A percentile compares a stretch with the other conserved stretches of the same genome.
phyloP scores from a whole-genome alignment of 2,888 invertebrate genomes.

The Cryptus armator region DNA sequence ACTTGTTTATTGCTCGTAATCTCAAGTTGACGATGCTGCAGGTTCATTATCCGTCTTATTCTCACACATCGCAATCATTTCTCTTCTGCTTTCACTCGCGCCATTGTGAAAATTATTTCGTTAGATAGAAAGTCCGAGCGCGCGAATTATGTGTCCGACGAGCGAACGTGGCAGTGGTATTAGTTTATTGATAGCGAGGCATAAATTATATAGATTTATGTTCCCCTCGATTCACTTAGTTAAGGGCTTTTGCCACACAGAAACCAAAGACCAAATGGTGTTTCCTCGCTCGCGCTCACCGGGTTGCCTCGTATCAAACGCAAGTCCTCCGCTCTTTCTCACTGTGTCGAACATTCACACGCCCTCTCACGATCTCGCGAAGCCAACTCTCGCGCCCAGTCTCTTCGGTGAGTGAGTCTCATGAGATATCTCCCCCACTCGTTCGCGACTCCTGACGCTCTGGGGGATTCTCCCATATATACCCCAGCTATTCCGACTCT shows the following conservation, averaged over 20 bases:
- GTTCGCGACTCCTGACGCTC: not conserved
- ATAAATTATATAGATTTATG: constrained; percentile 63
- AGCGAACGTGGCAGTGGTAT: constrained; percentile 51
- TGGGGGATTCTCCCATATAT: not conserved
- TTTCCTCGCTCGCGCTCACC: constrained; percentile 45
- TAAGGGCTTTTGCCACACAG: constrained; percentile 55
- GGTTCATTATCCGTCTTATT: constrained; percentile 6
- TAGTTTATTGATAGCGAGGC: constrained; percentile 59
- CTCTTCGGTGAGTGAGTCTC: constrained; percentile 46
- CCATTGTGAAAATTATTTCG: constrained; percentile 33
- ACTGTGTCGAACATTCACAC: constrained; percentile 70
- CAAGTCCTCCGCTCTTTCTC: constrained; percentile 51
- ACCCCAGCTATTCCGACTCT: not conserved
- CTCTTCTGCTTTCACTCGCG: constrained; percentile 24
- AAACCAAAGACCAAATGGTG: not conserved
- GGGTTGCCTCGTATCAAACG: constrained; percentile 43
- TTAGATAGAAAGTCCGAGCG: constrained; percentile 19
- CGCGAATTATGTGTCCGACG: constrained; percentile 41
- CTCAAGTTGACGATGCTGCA: not conserved
- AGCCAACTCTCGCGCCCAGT: constrained; percentile 39
- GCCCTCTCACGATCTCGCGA: constrained; percentile 73
- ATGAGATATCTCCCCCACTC: constrained; percentile 49
- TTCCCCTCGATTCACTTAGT: constrained; percentile 61
- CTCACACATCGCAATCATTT: constrained; percentile 3
- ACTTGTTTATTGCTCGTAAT: too few relatives aligned